A percentile compares a stretch with the other conserved stretches of the same genome.
Evolutionary conservation across 2,113 vertebrate genomes (phyloP).

Genomic region (Sebastes schlegelii): DNA sequence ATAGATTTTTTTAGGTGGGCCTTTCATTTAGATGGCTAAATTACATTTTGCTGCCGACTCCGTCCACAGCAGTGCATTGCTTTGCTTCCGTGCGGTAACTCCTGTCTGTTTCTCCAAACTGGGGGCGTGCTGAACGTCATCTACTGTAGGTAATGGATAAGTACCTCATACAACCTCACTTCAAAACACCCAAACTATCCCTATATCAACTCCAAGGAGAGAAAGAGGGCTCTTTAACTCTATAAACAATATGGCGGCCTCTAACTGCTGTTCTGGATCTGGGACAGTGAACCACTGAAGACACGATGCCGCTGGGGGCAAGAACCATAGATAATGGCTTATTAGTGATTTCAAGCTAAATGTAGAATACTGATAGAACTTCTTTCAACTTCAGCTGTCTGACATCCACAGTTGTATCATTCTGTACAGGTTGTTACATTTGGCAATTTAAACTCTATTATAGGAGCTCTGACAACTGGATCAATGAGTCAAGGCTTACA

Average conservation of each 20-base stretch:
- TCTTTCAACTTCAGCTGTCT: conserved; percentile 2
- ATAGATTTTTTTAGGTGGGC: too few species aligned
- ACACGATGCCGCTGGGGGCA: conserved; percentile 32
- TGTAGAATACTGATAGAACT: conserved; percentile 28
- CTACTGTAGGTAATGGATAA: too few species aligned
- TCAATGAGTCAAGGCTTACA: conserved; percentile 3
- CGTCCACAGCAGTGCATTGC: too few species aligned
- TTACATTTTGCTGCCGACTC: too few species aligned
- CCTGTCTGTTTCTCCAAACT: too few species aligned
- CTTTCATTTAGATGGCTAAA: too few species aligned
- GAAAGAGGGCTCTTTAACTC: not conserved
- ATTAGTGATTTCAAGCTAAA: conserved; percentile 45
- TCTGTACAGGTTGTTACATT: not conserved
- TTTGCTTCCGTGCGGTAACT: too few species aligned
- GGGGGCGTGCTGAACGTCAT: too few species aligned
- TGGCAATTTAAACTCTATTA: not conserved
- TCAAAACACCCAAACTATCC: too few species aligned
- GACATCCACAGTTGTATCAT: not conserved
- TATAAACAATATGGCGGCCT: conserved; percentile 23
- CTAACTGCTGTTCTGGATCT: conserved; percentile 50
- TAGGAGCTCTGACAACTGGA: not conserved
- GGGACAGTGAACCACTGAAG: conserved; percentile 57
- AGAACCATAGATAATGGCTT: conserved; percentile 38
- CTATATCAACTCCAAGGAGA: not conserved
- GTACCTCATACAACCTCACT: too few species aligned